A percentile compares a stretch with the other conserved stretches of the same genome.
phyloP scores from a whole-genome alignment of 2,797 vertebrate genomes.

The Melanogrammus aeglefinus region DNA sequence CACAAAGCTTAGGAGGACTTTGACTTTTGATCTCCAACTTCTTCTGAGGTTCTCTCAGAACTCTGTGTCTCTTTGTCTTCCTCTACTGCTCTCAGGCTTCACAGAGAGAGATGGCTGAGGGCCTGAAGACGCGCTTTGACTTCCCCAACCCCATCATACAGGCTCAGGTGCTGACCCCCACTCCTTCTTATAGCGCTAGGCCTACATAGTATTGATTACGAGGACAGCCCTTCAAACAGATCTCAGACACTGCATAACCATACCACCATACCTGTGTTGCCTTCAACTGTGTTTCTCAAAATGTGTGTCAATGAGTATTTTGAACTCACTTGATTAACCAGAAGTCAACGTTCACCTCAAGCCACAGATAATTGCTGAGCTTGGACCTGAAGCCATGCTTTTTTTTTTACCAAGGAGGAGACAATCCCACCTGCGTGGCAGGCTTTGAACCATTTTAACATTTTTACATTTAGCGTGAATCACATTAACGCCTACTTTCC shows the following conservation, averaged over 20 bases:
- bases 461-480: neutral
- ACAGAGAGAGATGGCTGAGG: slow-evolving; percentile 75
- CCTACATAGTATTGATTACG: neutral
- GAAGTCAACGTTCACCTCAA: neutral
- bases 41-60: neutral
- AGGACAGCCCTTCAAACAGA: neutral
- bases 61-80: neutral
- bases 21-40: neutral
- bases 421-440: neutral
- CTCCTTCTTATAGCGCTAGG: neutral
- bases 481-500: neutral
- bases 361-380: neutral
- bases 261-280: neutral
- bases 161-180: slow-evolving; percentile 77
- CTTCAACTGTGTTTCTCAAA: neutral
- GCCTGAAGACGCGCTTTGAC: slow-evolving; percentile 83
- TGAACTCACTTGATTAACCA: neutral
- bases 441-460: neutral
- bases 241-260: neutral
- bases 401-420: neutral
- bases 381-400: neutral
- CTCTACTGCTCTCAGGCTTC: slow-evolving; percentile 33
- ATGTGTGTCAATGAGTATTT: neutral
- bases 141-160: slow-evolving; percentile 88
- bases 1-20: neutral